A percentile compares a stretch with the other conserved stretches of the same genome.
These are phyloP conservation scores for Lasioglossum lativentre DNA, from an alignment of 2,888 invertebrate species.

Conservation along the genomic window DNA sequence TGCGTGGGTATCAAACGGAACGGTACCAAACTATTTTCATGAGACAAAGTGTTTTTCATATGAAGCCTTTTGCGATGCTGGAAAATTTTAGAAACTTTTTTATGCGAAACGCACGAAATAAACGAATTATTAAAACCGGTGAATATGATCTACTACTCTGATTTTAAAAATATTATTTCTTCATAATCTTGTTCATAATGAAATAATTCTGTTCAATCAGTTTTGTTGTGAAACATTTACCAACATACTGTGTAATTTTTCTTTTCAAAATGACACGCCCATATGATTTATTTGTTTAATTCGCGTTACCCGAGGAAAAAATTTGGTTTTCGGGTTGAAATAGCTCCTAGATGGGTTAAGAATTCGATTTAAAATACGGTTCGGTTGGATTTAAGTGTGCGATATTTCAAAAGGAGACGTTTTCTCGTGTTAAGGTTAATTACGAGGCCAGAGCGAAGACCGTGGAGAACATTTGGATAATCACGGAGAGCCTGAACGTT, in stretches of 20 bases:
- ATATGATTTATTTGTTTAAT: no score
- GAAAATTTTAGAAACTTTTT: no score
- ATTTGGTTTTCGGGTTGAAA: no score
- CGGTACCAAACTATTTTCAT: neutral
- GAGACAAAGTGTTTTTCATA: neutral
- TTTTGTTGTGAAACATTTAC: neutral
- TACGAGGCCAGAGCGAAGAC: slow-evolving; percentile 89
- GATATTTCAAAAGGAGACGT: slow-evolving; percentile 1
- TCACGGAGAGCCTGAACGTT: slow-evolving; percentile 94
- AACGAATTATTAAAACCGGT: neutral
- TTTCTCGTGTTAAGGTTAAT: slow-evolving; percentile 70
- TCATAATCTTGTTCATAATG: neutral
- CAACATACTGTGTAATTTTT: neutral
- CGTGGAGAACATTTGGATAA: slow-evolving; percentile 96
- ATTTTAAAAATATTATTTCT: neutral
- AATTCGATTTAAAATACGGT: neutral
- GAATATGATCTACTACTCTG: neutral
- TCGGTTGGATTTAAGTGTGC: neutral
- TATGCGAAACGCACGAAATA: neutral
- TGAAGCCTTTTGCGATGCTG: neutral
- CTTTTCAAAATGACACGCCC: neutral
- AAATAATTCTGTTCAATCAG: neutral
- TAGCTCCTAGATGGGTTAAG: neutral
- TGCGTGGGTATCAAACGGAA: neutral
- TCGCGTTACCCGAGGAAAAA: no score